phyloP scores from a whole-genome alignment of 2,797 vertebrate genomes.

The Cephalopachus bancanus region DNA sequence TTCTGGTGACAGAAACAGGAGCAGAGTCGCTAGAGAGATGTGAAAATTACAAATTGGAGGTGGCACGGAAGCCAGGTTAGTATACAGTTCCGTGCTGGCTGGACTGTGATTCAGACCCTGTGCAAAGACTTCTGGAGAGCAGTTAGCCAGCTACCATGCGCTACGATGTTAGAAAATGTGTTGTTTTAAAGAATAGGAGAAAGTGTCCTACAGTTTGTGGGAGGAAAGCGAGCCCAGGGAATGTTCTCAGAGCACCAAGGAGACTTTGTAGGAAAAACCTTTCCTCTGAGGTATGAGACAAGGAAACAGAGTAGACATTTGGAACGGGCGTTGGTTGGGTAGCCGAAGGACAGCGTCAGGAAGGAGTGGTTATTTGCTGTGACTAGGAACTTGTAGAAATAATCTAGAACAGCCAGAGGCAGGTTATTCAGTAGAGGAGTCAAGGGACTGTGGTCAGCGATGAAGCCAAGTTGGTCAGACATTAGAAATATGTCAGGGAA shows the following conservation, averaged over 20 bases:
- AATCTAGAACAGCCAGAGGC: neutral
- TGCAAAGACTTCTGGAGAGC: neutral
- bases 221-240: neutral
- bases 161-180: conserved; percentile 24
- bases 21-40: neutral
- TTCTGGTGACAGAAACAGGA: neutral
- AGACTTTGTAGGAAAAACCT: neutral
- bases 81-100: neutral
- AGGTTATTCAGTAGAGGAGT: neutral
- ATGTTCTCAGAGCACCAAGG: neutral
- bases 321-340: neutral
- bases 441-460: neutral
- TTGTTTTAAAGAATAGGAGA: conserved; percentile 7
- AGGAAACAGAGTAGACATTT: neutral
- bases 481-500: neutral
- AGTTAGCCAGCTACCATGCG: neutral
- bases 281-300: neutral
- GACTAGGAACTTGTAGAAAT: neutral
- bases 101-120: neutral
- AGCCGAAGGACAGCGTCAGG: neutral
- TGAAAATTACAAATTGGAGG: neutral
- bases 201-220: neutral
- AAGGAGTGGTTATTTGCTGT: neutral
- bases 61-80: neutral
- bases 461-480: neutral